Conservation (phyloP, 2,113 vertebrate genomes). For the Salvelinus alpinus region DNA sequence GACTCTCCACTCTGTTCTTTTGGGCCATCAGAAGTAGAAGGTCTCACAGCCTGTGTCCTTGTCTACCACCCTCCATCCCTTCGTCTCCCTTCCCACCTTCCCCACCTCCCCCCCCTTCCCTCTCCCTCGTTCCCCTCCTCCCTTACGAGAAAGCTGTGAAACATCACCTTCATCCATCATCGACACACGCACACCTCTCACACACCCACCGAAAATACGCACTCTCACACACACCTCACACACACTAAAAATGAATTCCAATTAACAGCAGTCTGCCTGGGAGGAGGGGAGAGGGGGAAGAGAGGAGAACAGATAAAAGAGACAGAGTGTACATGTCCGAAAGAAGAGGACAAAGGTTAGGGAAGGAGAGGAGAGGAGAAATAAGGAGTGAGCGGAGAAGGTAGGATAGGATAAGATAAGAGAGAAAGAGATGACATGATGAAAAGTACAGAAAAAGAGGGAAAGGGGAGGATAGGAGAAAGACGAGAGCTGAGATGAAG, state of each 20-base stretch:
- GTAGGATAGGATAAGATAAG: background rate
- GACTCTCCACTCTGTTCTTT: background rate
- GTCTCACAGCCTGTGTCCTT: background rate
- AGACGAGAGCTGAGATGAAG: background rate
- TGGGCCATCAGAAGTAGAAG: background rate
- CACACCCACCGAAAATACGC: constrained; percentile 47
- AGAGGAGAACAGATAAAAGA: background rate
- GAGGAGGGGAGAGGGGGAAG: constrained; percentile 21
- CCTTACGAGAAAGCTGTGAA: constrained; percentile 57
- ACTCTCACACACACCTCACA: constrained; percentile 47
- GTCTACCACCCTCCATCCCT: background rate
- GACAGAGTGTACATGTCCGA: constrained; percentile 41
- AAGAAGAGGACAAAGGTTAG: constrained; percentile 5
- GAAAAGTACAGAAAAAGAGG: background rate
- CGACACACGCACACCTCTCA: constrained; percentile 41
- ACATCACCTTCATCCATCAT: constrained; percentile 73
- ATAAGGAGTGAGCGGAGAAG: background rate
- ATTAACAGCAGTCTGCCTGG: constrained; percentile 67
- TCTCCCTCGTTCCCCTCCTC: background rate
- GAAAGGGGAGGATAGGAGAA: background rate
- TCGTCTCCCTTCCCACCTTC: background rate
- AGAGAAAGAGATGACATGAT: constrained; percentile 3
- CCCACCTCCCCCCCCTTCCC: background rate
- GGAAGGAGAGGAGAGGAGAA: constrained; percentile 10
- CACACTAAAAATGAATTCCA: constrained; percentile 76